These are phyloP conservation scores for Garrulus glandarius DNA, from an alignment of 2,797 vertebrate genomes.

Conservation along the genomic window DNA sequence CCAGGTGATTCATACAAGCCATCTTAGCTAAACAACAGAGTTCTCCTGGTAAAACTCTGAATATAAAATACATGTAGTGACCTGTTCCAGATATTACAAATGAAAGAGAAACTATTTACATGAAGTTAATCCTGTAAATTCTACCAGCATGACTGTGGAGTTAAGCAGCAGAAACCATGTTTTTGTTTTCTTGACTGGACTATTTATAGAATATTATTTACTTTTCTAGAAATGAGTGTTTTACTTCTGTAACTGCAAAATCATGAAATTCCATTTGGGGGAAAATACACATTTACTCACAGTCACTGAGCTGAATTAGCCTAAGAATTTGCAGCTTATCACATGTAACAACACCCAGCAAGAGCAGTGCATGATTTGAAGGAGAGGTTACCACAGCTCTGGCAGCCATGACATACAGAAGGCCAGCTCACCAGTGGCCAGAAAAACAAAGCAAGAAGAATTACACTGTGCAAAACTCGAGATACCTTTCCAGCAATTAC, in stretches of 20 bases:
- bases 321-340: not conserved
- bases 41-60: not conserved
- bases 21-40: not conserved
- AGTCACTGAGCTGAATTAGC: not conserved
- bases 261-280: not conserved
- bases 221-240: not conserved
- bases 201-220: conserved; percentile 20
- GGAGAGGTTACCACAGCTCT: not conserved
- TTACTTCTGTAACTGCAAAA: conserved; percentile 12
- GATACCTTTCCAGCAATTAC: not conserved
- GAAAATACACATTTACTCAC: not conserved
- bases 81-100: conserved; percentile 31
- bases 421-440: not conserved
- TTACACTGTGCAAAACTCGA: not conserved
- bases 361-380: not conserved
- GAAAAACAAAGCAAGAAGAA: not conserved
- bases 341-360: not conserved
- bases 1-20: not conserved
- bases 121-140: conserved; percentile 26
- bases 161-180: not conserved
- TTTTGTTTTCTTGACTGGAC: conserved; percentile 6
- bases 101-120: conserved; percentile 32
- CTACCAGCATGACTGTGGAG: not conserved
- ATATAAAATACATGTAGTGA: conserved; percentile 8
- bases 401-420: not conserved